Conservation (phyloP, 2,888 invertebrate species). For the Cepaea hortensis region DNA sequence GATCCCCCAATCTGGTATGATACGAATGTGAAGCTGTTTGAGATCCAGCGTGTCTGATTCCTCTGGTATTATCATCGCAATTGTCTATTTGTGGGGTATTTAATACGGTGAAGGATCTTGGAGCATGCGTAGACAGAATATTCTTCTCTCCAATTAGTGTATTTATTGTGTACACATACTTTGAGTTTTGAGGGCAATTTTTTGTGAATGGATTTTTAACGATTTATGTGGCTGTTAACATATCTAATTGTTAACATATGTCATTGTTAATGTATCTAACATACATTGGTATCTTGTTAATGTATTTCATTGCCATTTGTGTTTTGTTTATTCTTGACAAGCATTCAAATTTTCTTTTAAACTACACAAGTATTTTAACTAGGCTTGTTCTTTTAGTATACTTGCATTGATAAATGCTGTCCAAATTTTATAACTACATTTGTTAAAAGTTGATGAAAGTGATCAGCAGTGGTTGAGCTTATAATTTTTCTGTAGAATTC, state of each 20-base stretch:
- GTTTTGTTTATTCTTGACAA: too few relatives aligned
- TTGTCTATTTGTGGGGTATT: not conserved
- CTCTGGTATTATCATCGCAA: not conserved
- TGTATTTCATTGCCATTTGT: too few relatives aligned
- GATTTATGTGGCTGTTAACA: too few relatives aligned
- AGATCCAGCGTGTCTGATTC: slow-evolving; percentile 85
- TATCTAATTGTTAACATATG: too few relatives aligned
- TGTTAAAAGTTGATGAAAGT: too few relatives aligned
- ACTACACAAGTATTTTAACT: too few relatives aligned
- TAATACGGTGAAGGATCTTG: not conserved
- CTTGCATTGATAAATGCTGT: not conserved
- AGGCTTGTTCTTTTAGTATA: not conserved
- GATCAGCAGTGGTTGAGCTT: too few relatives aligned
- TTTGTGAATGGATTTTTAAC: not conserved
- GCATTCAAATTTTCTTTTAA: too few relatives aligned
- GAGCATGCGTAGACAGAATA: not conserved
- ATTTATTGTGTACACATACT: not conserved
- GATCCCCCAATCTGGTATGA: slow-evolving; percentile 99
- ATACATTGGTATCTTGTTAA: too few relatives aligned
- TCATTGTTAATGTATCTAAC: too few relatives aligned
- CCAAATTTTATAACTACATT: not conserved
- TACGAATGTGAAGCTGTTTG: slow-evolving; percentile 98
- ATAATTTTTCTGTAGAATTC: too few relatives aligned
- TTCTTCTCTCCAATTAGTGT: not conserved
- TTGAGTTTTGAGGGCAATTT: slow-evolving; percentile 19